phyloP scores from a whole-genome alignment of 2,888 invertebrate genomes.

The Brachyptera risi region DNA sequence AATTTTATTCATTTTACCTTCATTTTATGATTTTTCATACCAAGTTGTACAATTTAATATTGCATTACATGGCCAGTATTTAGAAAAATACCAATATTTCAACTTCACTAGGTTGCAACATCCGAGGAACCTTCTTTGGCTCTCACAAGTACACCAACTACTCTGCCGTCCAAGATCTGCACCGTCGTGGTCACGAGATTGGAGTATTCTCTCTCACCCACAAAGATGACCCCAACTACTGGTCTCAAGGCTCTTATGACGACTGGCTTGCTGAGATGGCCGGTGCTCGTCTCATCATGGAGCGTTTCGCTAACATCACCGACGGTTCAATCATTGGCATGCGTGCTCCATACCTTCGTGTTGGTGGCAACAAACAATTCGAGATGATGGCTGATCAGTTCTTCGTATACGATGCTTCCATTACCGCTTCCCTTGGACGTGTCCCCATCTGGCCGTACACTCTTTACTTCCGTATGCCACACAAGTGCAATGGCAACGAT shows the following conservation, averaged over 20 bases:
- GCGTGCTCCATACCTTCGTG: conserved; percentile 82
- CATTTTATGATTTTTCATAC: too few relatives aligned
- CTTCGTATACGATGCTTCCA: conserved; percentile 92
- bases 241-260: conserved; percentile 81
- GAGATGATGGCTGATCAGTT: conserved; percentile 96
- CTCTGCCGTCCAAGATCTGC: conserved; percentile 83
- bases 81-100: too few relatives aligned
- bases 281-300: conserved; percentile 79
- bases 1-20: too few relatives aligned
- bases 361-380: conserved; percentile 92
- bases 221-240: conserved; percentile 88
- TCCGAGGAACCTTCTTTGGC: conserved; percentile 86
- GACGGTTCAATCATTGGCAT: conserved; percentile 87
- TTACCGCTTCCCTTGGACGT: conserved; percentile 81
- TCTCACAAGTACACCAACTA: conserved; percentile 92
- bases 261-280: conserved; percentile 96
- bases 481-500: conserved; percentile 91
- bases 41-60: too few relatives aligned
- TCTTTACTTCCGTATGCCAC: conserved; percentile 92
- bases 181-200: conserved; percentile 87
- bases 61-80: too few relatives aligned
- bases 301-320: conserved; percentile 87
- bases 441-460: conserved; percentile 98
- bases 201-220: conserved; percentile 88
- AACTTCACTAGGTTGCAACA: too few relatives aligned